A percentile compares a stretch with the other conserved stretches of the same genome.
These are phyloP conservation scores for Hirudinaria manillensis DNA, from an alignment of 2,888 invertebrate genomes.

Conservation along the genomic window DNA sequence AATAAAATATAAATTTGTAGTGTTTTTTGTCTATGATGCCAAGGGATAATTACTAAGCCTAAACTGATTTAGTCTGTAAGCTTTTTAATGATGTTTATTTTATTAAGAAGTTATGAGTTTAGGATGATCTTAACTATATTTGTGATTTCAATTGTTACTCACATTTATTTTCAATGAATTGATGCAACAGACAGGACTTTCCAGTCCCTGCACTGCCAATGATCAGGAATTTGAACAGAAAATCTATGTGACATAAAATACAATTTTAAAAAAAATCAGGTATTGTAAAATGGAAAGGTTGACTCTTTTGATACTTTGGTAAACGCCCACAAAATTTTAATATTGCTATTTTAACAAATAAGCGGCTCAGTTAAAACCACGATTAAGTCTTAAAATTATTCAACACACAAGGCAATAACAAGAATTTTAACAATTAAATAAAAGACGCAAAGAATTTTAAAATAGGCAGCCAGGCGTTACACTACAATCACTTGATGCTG, in stretches of 20 bases:
- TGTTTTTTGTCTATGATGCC: not conserved
- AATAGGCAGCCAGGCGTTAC: too few species aligned
- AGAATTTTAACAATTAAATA: too few species aligned
- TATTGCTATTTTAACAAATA: not conserved
- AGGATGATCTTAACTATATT: not conserved
- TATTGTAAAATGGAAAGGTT: not conserved
- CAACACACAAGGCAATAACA: too few species aligned
- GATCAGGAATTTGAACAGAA: constrained; percentile 75
- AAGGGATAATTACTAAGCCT: not conserved
- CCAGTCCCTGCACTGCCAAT: constrained; percentile 79
- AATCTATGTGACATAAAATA: constrained; percentile 58
- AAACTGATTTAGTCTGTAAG: too few species aligned
- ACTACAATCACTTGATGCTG: too few species aligned
- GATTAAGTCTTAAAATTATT: too few species aligned
- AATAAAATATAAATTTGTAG: not conserved
- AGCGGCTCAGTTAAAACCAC: too few species aligned
- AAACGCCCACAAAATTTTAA: constrained; percentile 9
- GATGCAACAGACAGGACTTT: constrained; percentile 75
- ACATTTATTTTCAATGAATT: constrained; percentile 80
- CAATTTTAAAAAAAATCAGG: not conserved
- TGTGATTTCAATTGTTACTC: constrained; percentile 54
- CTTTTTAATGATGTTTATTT: not conserved
- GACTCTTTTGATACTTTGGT: not conserved
- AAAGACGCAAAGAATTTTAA: too few species aligned
- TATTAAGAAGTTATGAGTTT: not conserved